A percentile compares a stretch with the other conserved stretches of the same genome.
Conservation (phyloP, 2,113 vertebrate genomes). For the Chaetodon auriga region DNA sequence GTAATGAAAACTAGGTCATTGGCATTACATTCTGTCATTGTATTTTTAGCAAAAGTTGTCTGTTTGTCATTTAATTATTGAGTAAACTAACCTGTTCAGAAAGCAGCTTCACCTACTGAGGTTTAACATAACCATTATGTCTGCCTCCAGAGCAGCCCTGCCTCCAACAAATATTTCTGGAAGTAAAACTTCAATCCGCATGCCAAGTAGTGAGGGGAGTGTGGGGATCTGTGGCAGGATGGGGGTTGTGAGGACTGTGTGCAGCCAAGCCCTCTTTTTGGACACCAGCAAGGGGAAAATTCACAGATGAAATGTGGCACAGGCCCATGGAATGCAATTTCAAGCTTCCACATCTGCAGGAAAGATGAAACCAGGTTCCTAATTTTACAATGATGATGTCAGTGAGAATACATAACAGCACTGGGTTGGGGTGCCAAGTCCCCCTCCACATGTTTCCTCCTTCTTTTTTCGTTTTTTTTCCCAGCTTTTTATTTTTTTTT, state of each 20-base stretch:
- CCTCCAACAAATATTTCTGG: not conserved
- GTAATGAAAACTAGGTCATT: not conserved
- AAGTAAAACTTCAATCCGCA: not conserved
- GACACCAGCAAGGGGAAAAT: constrained; percentile 87
- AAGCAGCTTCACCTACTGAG: constrained; percentile 24
- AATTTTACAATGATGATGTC: constrained; percentile 97
- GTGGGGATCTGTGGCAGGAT: constrained; percentile 1
- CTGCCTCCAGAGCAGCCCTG: not conserved
- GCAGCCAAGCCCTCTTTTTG: constrained; percentile 86
- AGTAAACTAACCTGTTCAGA: constrained; percentile 1
- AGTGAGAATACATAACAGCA: constrained; percentile 90
- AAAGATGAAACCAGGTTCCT: constrained; percentile 91
- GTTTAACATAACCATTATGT: not conserved
- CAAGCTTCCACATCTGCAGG: constrained; percentile 96
- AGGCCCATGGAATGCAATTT: constrained; percentile 93
- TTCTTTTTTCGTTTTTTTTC: constrained; percentile 22
- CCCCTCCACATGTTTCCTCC: constrained; percentile 43
- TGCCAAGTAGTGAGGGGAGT: not conserved
- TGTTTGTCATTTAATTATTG: constrained; percentile 6
- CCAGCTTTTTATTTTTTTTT: constrained; percentile 6
- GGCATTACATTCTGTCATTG: not conserved
- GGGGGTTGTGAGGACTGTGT: constrained; percentile 5
- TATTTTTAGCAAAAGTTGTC: not conserved
- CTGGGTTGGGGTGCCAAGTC: constrained; percentile 80
- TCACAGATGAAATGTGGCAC: constrained; percentile 95